Evolutionary conservation across 2,888 invertebrate species (phyloP).

Genomic region (Polydrusus cervinus): DNA sequence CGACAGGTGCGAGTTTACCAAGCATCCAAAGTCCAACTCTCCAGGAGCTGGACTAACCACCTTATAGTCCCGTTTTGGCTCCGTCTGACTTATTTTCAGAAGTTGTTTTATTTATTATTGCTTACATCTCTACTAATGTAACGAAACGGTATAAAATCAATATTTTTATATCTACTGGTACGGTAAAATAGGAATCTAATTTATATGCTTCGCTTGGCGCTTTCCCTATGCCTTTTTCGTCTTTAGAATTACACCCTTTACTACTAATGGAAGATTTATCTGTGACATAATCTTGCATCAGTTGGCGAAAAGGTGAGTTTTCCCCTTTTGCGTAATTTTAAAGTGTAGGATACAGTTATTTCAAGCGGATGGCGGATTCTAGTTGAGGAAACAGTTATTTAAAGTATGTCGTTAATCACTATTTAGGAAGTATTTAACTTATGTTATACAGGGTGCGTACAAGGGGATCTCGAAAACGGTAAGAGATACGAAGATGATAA

Average conservation of each 20-base stretch:
- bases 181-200: not conserved
- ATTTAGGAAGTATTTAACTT: too few species aligned
- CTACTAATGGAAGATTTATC: slow-evolving; percentile 2
- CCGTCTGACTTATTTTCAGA: too few species aligned
- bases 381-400: not conserved
- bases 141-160: too few species aligned
- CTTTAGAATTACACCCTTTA: not conserved
- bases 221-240: not conserved
- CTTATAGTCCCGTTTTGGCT: too few species aligned
- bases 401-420: not conserved
- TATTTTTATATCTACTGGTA: not conserved
- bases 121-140: too few species aligned
- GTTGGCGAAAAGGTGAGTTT: slow-evolving; percentile 3
- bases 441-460: too few species aligned
- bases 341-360: not conserved
- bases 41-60: too few species aligned
- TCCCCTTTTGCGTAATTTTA: not conserved
- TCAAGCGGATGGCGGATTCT: not conserved
- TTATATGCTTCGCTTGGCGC: not conserved
- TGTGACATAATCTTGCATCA: not conserved
- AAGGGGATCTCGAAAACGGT: too few species aligned
- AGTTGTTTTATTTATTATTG: too few species aligned
- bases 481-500: too few species aligned
- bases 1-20: too few species aligned
- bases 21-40: too few species aligned